Conservation (phyloP, 2,797 vertebrate genomes). For the Gymnopithys bicolor region DNA sequence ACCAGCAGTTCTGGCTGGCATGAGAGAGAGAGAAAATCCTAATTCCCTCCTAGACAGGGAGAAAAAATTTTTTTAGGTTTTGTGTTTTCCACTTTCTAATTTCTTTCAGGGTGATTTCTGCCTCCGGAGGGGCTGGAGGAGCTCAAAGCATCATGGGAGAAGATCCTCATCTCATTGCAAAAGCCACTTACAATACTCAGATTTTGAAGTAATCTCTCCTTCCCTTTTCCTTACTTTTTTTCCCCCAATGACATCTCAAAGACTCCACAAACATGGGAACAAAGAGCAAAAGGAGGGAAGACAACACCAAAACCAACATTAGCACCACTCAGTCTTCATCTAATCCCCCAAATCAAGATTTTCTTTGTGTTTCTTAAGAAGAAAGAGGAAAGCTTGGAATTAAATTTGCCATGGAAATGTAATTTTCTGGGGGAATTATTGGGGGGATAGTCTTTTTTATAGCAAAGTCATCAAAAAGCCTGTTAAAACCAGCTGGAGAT, state of each 20-base stretch:
- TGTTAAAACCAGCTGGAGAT: background rate
- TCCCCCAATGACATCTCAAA: background rate
- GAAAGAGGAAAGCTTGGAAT: background rate
- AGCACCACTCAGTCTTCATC: background rate
- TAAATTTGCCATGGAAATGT: background rate
- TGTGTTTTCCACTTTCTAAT: background rate
- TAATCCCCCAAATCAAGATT: background rate
- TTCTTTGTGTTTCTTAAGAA: background rate
- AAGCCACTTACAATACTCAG: background rate
- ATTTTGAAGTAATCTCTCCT: background rate
- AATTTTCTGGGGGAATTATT: background rate
- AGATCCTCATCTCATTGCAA: background rate
- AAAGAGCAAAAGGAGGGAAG: background rate
- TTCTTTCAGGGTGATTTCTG: background rate
- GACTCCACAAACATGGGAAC: background rate
- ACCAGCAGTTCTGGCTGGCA: background rate
- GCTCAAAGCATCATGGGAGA: rapidly evolving
- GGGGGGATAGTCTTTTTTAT: background rate
- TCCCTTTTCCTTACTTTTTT: background rate
- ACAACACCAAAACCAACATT: background rate
- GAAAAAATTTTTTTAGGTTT: background rate
- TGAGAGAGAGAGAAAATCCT: background rate
- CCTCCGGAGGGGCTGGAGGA: background rate
- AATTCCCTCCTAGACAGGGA: rapidly evolving
- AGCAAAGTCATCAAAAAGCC: background rate